phyloP scores from a whole-genome alignment of 2,113 vertebrate species.

The Agapornis roseicollis region DNA sequence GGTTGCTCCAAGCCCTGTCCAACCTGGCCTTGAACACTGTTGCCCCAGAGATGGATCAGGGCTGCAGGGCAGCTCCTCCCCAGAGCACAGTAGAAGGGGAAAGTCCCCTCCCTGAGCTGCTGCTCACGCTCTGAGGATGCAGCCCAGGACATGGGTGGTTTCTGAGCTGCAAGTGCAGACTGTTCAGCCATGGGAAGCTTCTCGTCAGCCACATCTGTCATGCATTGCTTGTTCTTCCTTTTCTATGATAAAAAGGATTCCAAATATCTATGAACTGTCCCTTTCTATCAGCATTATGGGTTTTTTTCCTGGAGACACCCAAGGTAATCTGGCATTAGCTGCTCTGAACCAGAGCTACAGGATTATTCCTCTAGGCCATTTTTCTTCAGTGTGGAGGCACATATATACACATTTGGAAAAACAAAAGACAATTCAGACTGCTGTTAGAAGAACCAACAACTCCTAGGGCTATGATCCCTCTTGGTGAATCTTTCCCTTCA shows the following conservation, averaged over 20 bases:
- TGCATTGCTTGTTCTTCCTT: neutral
- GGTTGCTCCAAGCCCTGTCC: too few species aligned
- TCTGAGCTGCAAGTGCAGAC: too few species aligned
- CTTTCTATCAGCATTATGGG: neutral
- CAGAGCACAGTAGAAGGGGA: too few species aligned
- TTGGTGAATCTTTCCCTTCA: neutral
- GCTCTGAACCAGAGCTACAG: neutral
- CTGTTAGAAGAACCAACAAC: neutral
- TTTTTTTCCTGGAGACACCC: neutral
- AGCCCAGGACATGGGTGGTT: too few species aligned
- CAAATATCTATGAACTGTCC: neutral
- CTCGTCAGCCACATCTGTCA: neutral
- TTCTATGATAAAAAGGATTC: neutral
- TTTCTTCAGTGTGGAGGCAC: neutral
- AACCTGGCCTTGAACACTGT: too few species aligned
- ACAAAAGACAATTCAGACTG: neutral
- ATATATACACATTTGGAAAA: neutral
- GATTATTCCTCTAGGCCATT: neutral
- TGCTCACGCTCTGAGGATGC: too few species aligned
- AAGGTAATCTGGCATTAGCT: neutral
- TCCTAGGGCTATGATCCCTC: neutral
- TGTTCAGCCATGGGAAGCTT: neutral
- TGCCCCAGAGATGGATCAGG: too few species aligned
- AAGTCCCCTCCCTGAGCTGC: too few species aligned
- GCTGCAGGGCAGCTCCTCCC: too few species aligned